phyloP scores from a whole-genome alignment of 2,797 vertebrate species.

The Knipowitschia caucasica region DNA sequence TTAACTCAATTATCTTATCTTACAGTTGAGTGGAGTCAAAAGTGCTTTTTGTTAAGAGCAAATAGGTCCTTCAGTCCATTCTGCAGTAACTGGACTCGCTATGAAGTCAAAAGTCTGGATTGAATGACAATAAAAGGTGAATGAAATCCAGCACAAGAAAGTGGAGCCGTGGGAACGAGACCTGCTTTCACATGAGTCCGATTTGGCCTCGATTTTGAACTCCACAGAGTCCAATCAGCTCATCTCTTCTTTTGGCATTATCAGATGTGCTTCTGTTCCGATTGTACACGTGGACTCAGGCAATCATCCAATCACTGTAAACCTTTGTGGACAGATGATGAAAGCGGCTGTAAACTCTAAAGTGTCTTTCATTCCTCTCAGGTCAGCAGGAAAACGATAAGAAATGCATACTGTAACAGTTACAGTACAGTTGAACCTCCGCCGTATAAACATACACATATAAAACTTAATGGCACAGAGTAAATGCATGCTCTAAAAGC shows the following conservation, averaged over 20 bases:
- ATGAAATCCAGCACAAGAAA: conserved; percentile 12
- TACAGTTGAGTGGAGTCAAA: conserved; percentile 64
- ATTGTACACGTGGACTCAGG: conserved; percentile 8
- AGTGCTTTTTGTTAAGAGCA: conserved; percentile 55
- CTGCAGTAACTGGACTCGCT: conserved; percentile 33
- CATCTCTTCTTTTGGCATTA: conserved; percentile 12
- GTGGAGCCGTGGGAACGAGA: conserved; percentile 2
- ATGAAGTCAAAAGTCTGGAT: conserved; percentile 25
- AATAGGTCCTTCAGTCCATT: conserved; percentile 36
- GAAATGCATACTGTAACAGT: conserved; percentile 33
- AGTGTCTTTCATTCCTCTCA: conserved; percentile 36
- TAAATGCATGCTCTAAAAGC: conserved; percentile 54
- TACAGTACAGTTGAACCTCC: conserved; percentile 34
- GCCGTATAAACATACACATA: conserved; percentile 54
- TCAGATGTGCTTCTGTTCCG: conserved; percentile 11
- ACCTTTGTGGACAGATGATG: conserved; percentile 51
- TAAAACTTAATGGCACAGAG: conserved; percentile 56
- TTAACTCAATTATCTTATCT: conserved; percentile 43
- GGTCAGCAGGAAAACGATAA: conserved; percentile 39
- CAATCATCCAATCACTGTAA: conserved; percentile 52
- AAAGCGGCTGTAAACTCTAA: conserved; percentile 34
- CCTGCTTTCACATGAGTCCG: conserved; percentile 9
- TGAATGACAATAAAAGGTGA: too few relatives aligned
- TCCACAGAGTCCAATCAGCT: conserved; percentile 9
- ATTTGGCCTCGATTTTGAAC: conserved; percentile 27